Base-by-base conservation (phyloP, 2,113 vertebrate species). In the Macrotus californicus region DNA sequence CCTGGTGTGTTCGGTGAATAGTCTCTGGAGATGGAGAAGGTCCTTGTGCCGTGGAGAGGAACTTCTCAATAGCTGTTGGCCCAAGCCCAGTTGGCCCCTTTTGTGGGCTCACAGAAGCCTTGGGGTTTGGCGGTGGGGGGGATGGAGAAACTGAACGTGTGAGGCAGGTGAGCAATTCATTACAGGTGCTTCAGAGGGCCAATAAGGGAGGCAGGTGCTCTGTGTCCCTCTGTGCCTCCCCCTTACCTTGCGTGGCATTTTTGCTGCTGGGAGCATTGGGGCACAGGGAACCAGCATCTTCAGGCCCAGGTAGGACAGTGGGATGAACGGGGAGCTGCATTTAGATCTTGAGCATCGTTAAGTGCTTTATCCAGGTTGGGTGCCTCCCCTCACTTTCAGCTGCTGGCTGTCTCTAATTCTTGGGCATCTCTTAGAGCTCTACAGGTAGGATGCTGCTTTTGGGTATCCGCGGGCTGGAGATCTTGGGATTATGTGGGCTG, bases 141-240 rank as follows among this genome's bases (percentile, higher is more conserved):
- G 11, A 61, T 59, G 56, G 56, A 67, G 72, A 54, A 93, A 11
- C 66, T 19, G 54, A 46, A 41, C n/a, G n/a, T 0, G 11, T 18
- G 39, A 72, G 61, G 59, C 64, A 24, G 67, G 84, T 54, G 24
- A 31, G 73, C 14, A 50, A 66, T 80, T 59, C 24, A 26, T 56
- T 46, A 5, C 34, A 70, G 76, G 43, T 66, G 75, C 56, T n/a
- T 18, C n/a, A 0, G 54, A 73, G 61, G 73, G 31, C 34, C 21
- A 1, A 0, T 0, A 31, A n/a, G 50, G 46, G 43, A 50, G 69
- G 50, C 14, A 1, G 18, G 3, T 5, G 46, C 7, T 39, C 43
- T 36, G 12, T 2, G 8, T 43, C n/a, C 26, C 70, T 34, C 8
- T 50, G n/a, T 13, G 24, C 77, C 19, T 16, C n/a, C 21, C 15